A percentile compares a stretch with the other conserved stretches of the same genome.
phyloP scores from a whole-genome alignment of 1,140 invertebrate genomes.

The Leucophenga varia region DNA sequence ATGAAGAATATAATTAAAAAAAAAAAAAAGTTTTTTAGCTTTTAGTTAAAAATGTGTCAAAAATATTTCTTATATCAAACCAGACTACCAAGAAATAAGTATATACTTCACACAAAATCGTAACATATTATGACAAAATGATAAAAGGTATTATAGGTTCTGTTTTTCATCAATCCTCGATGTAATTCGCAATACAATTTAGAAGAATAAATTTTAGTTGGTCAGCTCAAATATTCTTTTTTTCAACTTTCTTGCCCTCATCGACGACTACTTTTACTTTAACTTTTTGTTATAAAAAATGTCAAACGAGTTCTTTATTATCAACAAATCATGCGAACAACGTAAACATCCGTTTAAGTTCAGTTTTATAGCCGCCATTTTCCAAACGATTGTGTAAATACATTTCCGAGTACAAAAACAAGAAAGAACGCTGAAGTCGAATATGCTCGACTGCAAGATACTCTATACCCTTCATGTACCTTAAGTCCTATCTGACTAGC shows the following conservation, averaged over 20 bases:
- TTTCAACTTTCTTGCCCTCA: background rate
- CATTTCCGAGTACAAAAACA: no score
- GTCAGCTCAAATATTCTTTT: background rate
- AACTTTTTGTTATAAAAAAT: no score
- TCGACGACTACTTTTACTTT: background rate
- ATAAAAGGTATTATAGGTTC: background rate
- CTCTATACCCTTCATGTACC: constrained; percentile 10
- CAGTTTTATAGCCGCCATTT: constrained; percentile 53
- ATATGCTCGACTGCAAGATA: constrained; percentile 17
- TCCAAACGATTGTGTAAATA: constrained; percentile 51
- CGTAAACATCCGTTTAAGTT: constrained; percentile 52
- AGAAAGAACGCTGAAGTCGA: background rate
- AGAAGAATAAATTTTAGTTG: background rate
- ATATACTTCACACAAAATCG: no score
- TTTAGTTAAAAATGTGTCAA: no score
- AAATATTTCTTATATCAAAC: no score
- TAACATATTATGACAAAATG: no score
- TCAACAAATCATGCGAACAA: constrained; percentile 51
- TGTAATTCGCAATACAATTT: constrained; percentile 1
- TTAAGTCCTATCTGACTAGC: no score
- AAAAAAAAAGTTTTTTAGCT: no score
- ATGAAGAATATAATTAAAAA: no score
- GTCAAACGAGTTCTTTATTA: constrained; percentile 44
- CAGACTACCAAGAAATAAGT: no score
- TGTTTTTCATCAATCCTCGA: constrained; percentile 25